Base-by-base conservation (phyloP, 1,140 invertebrate species). In the Hyles euphorbiae region DNA sequence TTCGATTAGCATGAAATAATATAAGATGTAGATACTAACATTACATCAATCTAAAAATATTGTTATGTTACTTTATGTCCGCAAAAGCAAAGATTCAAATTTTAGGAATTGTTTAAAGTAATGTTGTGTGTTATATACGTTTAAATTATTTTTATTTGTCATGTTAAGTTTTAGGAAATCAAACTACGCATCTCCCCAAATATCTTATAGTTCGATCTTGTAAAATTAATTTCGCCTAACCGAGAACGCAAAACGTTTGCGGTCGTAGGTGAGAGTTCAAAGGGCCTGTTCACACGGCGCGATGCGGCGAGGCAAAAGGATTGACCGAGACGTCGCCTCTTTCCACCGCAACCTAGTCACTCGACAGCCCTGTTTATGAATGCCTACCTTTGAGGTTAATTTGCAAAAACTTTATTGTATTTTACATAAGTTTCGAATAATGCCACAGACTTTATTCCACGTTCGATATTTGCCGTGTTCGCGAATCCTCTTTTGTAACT, bases 251-350 rank as follows among this genome's bases (percentile, higher is more conserved):
- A 76, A 84, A 76, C 67, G 74, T 81, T 81, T 82, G 80, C 70
- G 78, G 82, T 77, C 53, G 56, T 74, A 81, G 80, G 76, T 80
- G 78, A 64, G 72, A 82, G 76, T 63, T 83, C 80, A 83, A 85
- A 85, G 76, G 76, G 72, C 74, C 63, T 68, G 72, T 81, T 81
- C 76, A 74, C 76, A 74, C 76, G 67, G 67, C 69, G 68, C 58
- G 63, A 45, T 34, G 45, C 53, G 73, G 45, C 53, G 73, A 65
- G 70, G 74, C 76, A 76, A 78, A 84, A 79, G 78, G 78, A 74
- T 78, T 77, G 78, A 78, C 83, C 76, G 79, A 67, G 68, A 74
- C 74, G 67, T 22, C 70, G 76, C 76, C 72, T 62, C 58, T 66
- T 58, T 49, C 51, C 58, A 79, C 82, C 82, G 65, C 81, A 83